Evolutionary conservation across 1,140 invertebrate genomes (phyloP).

Genomic region (Mylabris phalerata): DNA sequence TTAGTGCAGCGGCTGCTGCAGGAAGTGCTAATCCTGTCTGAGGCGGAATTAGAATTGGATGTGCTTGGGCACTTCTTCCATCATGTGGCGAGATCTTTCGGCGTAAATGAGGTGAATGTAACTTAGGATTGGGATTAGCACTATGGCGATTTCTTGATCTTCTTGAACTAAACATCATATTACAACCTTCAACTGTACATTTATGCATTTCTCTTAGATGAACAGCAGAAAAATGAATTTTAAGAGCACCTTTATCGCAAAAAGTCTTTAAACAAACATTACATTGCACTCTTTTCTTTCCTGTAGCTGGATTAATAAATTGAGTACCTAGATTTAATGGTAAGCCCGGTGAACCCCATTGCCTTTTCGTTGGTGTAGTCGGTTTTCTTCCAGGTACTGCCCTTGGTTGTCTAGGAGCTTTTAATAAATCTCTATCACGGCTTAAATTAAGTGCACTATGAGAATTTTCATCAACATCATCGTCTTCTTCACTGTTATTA

Average conservation of each 20-base stretch:
- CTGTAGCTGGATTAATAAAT: conserved; percentile 84
- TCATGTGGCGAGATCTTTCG: conserved; percentile 91
- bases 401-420: conserved; percentile 38
- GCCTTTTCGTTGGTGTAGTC: conserved; percentile 80
- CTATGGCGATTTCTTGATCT: conserved; percentile 93
- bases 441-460: conserved; percentile 65
- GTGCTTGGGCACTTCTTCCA: conserved; percentile 78
- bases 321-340: conserved; percentile 83
- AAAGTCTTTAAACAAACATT: conserved; percentile 98
- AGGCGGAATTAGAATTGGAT: conserved; percentile 68
- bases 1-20: conserved; percentile 51
- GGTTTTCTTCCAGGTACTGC: conserved; percentile 58
- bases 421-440: conserved; percentile 42
- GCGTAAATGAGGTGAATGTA: conserved; percentile 90
- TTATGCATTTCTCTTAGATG: conserved; percentile 99
- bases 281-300: conserved; percentile 96
- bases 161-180: conserved; percentile 98
- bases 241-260: conserved; percentile 98
- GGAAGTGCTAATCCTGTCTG: conserved; percentile 56
- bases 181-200: conserved; percentile 97
- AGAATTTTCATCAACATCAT: conserved; percentile 58
- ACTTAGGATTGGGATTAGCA: conserved; percentile 96
- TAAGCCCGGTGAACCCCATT: conserved; percentile 75
- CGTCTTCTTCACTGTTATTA: conserved; percentile 49
- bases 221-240: conserved; percentile 99